A percentile compares a stretch with the other conserved stretches of the same genome.
Conservation (phyloP, 1,140 invertebrate genomes). For the Drosophila arawakana region DNA sequence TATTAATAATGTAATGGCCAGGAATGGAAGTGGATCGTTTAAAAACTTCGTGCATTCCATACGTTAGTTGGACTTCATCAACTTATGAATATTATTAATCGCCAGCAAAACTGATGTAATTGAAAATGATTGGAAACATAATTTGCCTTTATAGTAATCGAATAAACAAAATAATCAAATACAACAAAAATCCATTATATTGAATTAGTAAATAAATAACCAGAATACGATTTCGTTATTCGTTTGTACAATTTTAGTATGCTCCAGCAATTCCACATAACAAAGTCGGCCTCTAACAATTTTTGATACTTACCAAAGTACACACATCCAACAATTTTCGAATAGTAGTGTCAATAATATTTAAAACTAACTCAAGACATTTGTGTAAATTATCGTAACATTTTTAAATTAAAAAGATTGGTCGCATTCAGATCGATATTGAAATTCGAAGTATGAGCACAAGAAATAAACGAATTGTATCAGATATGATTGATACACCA, state of each 20-base stretch:
- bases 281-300: constrained; percentile 20
- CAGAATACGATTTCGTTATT: no score
- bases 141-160: not conserved
- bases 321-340: not conserved
- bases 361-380: not conserved
- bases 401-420: constrained; percentile 27
- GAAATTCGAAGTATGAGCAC: constrained; percentile 37
- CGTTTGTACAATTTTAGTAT: not conserved
- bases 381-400: constrained; percentile 28
- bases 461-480: not conserved
- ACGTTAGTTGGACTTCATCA: not conserved
- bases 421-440: constrained; percentile 37
- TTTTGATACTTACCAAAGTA: not conserved
- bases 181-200: not conserved
- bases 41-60: not conserved
- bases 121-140: not conserved
- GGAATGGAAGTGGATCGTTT: not conserved
- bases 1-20: not conserved
- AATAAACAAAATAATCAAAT: not conserved
- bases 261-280: not conserved
- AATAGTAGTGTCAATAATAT: not conserved
- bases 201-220: no score
- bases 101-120: not conserved
- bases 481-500: constrained; percentile 13
- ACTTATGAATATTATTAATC: not conserved